Evolutionary conservation across 2,888 invertebrate genomes (phyloP).

Genomic region (Napeogenes sylphis): DNA sequence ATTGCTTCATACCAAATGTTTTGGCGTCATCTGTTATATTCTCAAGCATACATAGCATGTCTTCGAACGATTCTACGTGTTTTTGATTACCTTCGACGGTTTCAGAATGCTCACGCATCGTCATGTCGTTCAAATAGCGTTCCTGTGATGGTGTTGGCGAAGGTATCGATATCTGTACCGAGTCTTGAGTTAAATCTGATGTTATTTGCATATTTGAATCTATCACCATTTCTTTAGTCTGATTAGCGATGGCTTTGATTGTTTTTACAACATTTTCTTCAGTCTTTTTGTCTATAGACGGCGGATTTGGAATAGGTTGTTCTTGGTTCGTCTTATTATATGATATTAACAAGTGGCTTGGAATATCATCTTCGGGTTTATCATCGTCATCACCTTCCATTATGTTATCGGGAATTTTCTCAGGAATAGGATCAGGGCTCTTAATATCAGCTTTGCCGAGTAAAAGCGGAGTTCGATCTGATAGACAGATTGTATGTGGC

Average conservation of each 20-base stretch:
- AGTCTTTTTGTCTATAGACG: slow-evolving; percentile 42
- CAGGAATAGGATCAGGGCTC: slow-evolving; percentile 71
- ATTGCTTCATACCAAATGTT: slow-evolving; percentile 52
- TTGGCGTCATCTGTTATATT: slow-evolving; percentile 76
- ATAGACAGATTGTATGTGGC: slow-evolving; percentile 61
- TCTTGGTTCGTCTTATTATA: slow-evolving; percentile 55
- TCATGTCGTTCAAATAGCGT: slow-evolving; percentile 80
- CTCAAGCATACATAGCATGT: slow-evolving; percentile 83
- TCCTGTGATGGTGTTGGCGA: slow-evolving; percentile 82
- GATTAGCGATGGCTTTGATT: slow-evolving; percentile 75
- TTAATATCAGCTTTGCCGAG: slow-evolving; percentile 71
- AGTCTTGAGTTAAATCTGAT: slow-evolving; percentile 78
- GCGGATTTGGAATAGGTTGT: slow-evolving; percentile 40
- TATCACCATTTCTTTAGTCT: slow-evolving; percentile 76
- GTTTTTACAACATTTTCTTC: slow-evolving; percentile 71
- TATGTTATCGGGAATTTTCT: slow-evolving; percentile 73
- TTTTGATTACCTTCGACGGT: slow-evolving; percentile 74
- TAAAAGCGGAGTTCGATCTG: slow-evolving; percentile 63
- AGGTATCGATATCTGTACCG: slow-evolving; percentile 81
- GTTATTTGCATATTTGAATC: slow-evolving; percentile 76
- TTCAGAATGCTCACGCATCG: slow-evolving; percentile 77
- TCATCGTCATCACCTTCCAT: slow-evolving; percentile 72
- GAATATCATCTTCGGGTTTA: slow-evolving; percentile 63
- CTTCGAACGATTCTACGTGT: slow-evolving; percentile 81
- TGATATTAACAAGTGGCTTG: slow-evolving; percentile 53